phyloP scores from a whole-genome alignment of 2,797 vertebrate genomes.

The Nyctibius grandis region DNA sequence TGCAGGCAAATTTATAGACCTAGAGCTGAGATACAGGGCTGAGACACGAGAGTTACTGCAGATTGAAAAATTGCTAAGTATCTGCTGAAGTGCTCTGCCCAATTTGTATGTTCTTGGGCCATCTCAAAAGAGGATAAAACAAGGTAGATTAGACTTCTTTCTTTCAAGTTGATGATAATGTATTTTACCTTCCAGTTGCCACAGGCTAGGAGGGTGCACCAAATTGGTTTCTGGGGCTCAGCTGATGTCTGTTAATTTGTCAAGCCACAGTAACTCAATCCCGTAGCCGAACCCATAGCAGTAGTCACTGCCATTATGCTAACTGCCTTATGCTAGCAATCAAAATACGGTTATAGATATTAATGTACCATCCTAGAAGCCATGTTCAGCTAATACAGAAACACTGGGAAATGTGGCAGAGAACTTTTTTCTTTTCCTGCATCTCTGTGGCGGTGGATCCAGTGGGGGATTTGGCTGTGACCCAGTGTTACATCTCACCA shows the following conservation, averaged over 20 bases:
- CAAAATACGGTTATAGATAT: background rate
- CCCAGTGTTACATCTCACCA: background rate
- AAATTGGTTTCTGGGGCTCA: background rate
- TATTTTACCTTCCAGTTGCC: background rate
- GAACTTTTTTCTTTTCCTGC: background rate
- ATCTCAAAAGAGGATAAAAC: background rate
- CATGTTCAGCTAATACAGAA: background rate
- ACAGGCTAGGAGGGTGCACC: background rate
- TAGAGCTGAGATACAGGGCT: background rate
- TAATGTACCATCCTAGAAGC: background rate
- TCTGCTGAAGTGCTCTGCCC: background rate
- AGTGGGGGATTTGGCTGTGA: accelerated
- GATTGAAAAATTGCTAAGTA: background rate
- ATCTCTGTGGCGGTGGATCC: background rate
- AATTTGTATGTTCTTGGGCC: background rate
- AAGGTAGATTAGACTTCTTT: background rate
- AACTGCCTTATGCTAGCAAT: background rate
- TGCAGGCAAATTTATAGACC: background rate
- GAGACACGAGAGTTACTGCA: background rate
- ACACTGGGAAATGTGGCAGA: background rate
- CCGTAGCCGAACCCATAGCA: background rate
- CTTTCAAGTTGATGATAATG: background rate
- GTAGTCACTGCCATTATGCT: background rate
- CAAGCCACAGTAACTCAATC: background rate
- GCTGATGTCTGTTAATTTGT: background rate